Percentiles rank a stretch among this genome's conserved stretches.
Evolutionary conservation across 2,797 vertebrate genomes (phyloP).

Genomic region (Tragelaphus eurycerus): DNA sequence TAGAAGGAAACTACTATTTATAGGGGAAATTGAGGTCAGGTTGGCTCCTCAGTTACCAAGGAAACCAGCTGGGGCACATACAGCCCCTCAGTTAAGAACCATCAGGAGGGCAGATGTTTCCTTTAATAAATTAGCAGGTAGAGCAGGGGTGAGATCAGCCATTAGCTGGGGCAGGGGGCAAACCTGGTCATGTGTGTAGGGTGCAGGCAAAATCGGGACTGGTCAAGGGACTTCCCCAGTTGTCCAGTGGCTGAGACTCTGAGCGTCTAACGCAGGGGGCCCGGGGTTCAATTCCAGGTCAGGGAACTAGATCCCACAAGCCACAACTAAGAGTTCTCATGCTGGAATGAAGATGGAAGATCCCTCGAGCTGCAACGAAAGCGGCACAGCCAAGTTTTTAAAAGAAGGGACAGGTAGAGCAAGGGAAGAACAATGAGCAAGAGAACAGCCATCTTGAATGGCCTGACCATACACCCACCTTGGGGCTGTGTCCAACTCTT

Average conservation of each 20-base stretch:
- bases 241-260: background rate
- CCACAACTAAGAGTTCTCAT: background rate
- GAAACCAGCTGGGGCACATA: background rate
- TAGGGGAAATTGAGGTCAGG: background rate
- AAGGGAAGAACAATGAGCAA: background rate
- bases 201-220: background rate
- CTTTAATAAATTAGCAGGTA: background rate
- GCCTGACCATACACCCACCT: background rate
- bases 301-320: background rate
- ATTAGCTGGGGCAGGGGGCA: background rate
- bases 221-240: background rate
- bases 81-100: background rate
- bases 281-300: background rate
- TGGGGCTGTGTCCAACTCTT: background rate
- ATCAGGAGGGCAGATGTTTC: background rate
- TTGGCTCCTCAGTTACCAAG: background rate
- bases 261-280: background rate
- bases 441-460: background rate
- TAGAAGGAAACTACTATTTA: background rate
- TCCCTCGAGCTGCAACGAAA: background rate
- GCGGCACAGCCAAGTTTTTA: accelerated
- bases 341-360: background rate
- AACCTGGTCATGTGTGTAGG: background rate
- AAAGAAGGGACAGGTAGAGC: background rate
- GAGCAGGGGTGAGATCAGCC: background rate